Evolutionary conservation across 2,113 vertebrate genomes (phyloP), one percentile per base, ranked within the genome.

Genomic region (Leptobrachium ailaonicum): DNA sequence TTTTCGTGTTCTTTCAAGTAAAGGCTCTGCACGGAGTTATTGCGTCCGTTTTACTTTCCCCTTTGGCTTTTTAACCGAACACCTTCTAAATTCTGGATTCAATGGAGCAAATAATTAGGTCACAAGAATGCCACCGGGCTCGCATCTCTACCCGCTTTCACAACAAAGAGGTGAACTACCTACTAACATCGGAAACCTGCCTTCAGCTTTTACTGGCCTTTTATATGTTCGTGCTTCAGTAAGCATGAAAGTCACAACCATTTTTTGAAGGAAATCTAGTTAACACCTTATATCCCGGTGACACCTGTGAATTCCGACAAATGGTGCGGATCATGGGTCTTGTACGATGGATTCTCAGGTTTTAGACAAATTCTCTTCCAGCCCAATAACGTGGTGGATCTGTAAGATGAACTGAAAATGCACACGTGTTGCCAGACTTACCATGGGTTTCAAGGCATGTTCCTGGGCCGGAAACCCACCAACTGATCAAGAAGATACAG

Each of bases 71-170:
- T n/a, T 7, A 64, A 43, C 73, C 32, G n/a, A 75, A 43, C 73
- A 60, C 42, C 43, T 66, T 41, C 32, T 66, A 41, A 50, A 66
- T 45, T 71, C 45, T 41, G 2, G 2, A n/a, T 32, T 8, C 45
- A 76, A 66, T 43, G 62, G 40, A 12, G 74, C 74, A 66, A 66
- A 44, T 53, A 76, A 76, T 41, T 44, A 66, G 62, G 44, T 41
- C 11, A 66, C 62, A 66, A 44, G 20, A 53, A 7, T 50, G 74
- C 62, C 44, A 13, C 44, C 20, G 60, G 73, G 41, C 43, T 3
- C 2, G 41, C 12, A 32, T 32, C n/a, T 32, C 20, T 1, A 9
- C 47, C 40, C 20, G 2, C 11, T 11, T 2, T 14, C n/a, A 50
- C 44, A 71, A 71, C 6, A n/a, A 13, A 14, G 14, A 32, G 58